Evolutionary conservation across 92 coral and sea anemone species (phyloP), one percentile per base, ranked within the genome.

Genomic region (Pocillopora grandis): DNA sequence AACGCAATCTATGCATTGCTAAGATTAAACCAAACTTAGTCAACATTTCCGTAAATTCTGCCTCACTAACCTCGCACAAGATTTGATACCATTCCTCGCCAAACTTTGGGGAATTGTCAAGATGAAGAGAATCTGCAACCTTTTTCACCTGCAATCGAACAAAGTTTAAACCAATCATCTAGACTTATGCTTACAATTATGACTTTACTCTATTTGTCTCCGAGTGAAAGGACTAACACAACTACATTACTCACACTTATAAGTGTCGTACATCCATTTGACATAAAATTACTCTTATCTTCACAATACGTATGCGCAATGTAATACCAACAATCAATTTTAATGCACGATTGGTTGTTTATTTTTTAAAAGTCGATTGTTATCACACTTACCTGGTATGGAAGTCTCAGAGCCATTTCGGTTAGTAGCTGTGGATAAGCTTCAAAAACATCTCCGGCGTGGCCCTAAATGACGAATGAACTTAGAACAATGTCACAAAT

Each of bases 391-490:
- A 93, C 98, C 90, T 96, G 99, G 77, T 94, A 96, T 12, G 98
- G 98, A 36, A 96, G 95, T 31, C 99, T 87, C 75, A 96, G 88
- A 7, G 95, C 99, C 99, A 96, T 94, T 81, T 96, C 99, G 7
- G 99, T 96, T 49, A 96, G 89, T 52, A 96, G 88, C 73, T 94
- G 95, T 21, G 99, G 99, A 72, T 96, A 96, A 31, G 99, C 95
- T 79, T 96, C 99, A 85, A 96, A 96, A 61, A 96, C 93, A 89
- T 96, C 99, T 72, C 95, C 92, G 1, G 99, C 98, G 76, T 96
- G 99, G 58, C 99, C 95, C 99, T 96, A 84, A 2, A 42, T 2
- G 48, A 1, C 31, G 61, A 33, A 64, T 10, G 55, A 78, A 48
- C 27, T 72, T 68, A 15, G 8, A 37, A 56, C 11, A n/a, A 81